Base-by-base conservation (phyloP, 1,140 invertebrate genomes). In the Himalopsyche phryganea region DNA sequence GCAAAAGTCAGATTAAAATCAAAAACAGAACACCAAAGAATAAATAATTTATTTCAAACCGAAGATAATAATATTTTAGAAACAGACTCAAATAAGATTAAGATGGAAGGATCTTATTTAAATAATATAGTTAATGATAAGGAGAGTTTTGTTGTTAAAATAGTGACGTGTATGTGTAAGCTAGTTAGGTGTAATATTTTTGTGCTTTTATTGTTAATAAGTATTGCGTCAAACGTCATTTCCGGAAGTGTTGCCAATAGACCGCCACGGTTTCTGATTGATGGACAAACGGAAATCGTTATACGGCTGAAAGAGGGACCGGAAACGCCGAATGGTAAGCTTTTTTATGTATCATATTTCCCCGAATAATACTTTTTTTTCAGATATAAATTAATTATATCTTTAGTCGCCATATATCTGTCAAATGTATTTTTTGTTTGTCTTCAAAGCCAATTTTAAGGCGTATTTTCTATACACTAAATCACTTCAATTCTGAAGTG, bases 281-380 rank as follows among this genome's bases (percentile, higher is more conserved):
- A 93, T 66, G 89, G 89, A 56, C 89, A 92, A 74, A 89, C 89
- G 54, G 90, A 94, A 81, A 93, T 95, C 65, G 88, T 95, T 52
- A 79, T 94, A 63, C 82, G 90, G 67, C 79, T 94, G 63, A 92
- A 91, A 72, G 91, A 95, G 80, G 90, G 90, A 38, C 79, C 85
- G 44, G 90, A 91, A 66, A 93, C 90, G 35, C 88, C 89, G 65
- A 83, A 90, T 63, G 90, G 91, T 92, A 76, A 85, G 87, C 23
- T 28, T 28, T n/a, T 28, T 28, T 28, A 28, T 28, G 9, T 28
- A 5, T 9, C 23, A 28, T 28, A 28, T 28, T 28, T 28, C 23
- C 23, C 3, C 23, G 23, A 28, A 28, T 28, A 28, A 28, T 28
- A 28, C n/a, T n/a, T n/a, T n/a, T n/a, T n/a, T n/a, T n/a, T n/a